Evolutionary conservation across 2,888 invertebrate species (phyloP).

Genomic region (Drosophila greeni): DNA sequence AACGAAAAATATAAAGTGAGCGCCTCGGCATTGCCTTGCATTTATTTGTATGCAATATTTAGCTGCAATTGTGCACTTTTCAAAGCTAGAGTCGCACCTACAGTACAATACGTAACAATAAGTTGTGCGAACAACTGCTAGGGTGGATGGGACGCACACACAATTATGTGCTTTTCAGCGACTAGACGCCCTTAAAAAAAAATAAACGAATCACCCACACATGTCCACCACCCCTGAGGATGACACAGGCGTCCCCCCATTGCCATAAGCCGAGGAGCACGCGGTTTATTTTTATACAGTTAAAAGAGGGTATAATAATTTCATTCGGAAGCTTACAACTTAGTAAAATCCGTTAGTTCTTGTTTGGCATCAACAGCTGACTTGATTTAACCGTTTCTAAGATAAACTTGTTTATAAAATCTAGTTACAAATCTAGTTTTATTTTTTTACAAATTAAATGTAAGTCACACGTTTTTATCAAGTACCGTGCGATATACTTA

Average conservation of each 20-base stretch:
- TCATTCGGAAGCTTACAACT: neutral
- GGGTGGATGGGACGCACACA: neutral
- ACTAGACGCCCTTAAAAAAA: constrained; percentile 8
- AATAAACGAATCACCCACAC: constrained; percentile 2
- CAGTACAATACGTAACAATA: neutral
- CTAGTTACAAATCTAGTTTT: too few relatives aligned
- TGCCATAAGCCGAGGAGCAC: neutral
- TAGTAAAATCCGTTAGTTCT: too few relatives aligned
- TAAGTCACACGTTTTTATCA: neutral
- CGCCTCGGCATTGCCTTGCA: neutral
- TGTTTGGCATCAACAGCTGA: neutral
- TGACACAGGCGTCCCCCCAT: neutral
- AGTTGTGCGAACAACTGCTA: too few relatives aligned
- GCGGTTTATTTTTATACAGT: neutral
- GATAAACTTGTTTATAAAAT: too few relatives aligned
- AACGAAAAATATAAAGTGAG: neutral
- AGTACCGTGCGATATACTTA: neutral
- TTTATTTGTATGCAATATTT: neutral
- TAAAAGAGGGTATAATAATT: neutral
- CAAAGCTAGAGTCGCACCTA: too few relatives aligned
- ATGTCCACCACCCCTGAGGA: constrained; percentile 1
- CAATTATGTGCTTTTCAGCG: neutral
- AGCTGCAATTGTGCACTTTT: neutral
- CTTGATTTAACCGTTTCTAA: too few relatives aligned
- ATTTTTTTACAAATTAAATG: neutral